Evolutionary conservation across 2,113 vertebrate genomes (phyloP), one percentile per base, ranked within the genome.

Genomic region (Malurus melanocephalus): DNA sequence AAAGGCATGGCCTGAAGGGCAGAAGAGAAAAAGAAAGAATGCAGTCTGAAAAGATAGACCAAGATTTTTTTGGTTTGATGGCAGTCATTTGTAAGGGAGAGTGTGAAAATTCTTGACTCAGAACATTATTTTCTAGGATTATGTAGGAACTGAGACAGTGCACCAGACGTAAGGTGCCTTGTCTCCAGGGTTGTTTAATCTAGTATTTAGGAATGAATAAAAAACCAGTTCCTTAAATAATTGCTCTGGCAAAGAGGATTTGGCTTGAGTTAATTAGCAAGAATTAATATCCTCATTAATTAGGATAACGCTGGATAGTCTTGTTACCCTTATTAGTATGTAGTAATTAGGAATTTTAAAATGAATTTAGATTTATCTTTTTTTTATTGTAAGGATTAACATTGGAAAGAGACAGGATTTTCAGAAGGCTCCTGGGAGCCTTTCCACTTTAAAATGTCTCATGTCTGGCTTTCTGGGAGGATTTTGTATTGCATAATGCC

Each of bases 1-100:
- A 23, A 71, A 93, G 94, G 91, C 91, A 94, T 94, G 46, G 80
- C 93, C 89, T 84, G 73, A 81, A 88, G 93, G 65, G 49, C 76
- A 40, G 64, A 65, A 85, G 74, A 90, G 48, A 85, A 72, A 49
- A 83, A 59, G 84, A 94, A 96, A 75, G 94, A 96, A 93, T 95
- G 93, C 72, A 32, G 95, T 95, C 82, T 89, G 91, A 83, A 96
- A 95, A 77, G 68, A 75, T 4, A 78, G 95, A 89, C 53, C 89
- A 32, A 78, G 89, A 89, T 95, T 80, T 83, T 77, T 92, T 93
- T 85, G 89, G 13, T 88, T 91, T 19, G 3, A 42, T 86, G 85
- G 85, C 82, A 65, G 61, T 68, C n/a, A 8, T 87, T 80, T 86
- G 33, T 80, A 91, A 92, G 95, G 93, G 88, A 75, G 73, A 88